A percentile compares a stretch with the other conserved stretches of the same genome.
phyloP scores from a whole-genome alignment of 2,888 invertebrate species.

The Cryptus armator region DNA sequence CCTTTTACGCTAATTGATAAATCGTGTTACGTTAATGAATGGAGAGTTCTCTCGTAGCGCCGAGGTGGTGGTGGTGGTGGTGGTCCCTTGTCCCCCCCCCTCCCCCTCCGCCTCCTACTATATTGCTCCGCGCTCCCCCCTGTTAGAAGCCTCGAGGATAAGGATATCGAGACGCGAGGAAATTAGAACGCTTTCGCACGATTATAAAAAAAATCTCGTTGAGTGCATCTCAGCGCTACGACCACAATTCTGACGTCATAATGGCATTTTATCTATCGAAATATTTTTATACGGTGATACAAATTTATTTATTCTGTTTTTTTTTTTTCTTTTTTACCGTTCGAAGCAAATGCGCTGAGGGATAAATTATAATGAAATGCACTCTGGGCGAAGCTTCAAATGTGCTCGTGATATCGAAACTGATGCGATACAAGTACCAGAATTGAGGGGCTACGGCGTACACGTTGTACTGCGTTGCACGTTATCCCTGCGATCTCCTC shows the following conservation, averaged over 20 bases:
- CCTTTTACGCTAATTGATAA: constrained; percentile 85
- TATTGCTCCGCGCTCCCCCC: constrained; percentile 44
- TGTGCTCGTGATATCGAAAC: constrained; percentile 58
- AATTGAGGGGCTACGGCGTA: constrained; percentile 16
- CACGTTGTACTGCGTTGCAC: constrained; percentile 20
- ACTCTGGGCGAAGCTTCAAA: constrained; percentile 47
- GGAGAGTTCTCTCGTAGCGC: constrained; percentile 75
- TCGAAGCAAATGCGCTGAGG: constrained; percentile 25
- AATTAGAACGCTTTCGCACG: constrained; percentile 80
- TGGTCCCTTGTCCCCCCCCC: constrained; percentile 36
- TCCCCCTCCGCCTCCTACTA: constrained; percentile 51
- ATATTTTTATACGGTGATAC: background rate
- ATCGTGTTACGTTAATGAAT: constrained; percentile 85
- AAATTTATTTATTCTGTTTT: background rate
- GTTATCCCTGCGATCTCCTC: background rate
- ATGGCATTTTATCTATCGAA: background rate
- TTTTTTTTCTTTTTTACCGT: constrained; percentile 26
- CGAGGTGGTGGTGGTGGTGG: constrained; percentile 44
- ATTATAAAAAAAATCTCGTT: constrained; percentile 31
- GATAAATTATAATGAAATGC: constrained; percentile 51
- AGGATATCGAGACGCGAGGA: constrained; percentile 77
- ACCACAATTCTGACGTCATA: background rate
- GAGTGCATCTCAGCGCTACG: constrained; percentile 3
- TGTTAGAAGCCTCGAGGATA: constrained; percentile 58
- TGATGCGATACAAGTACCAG: constrained; percentile 15